Conservation (phyloP, 2,113 vertebrate species). For the Hirundichthys speculiger region DNA sequence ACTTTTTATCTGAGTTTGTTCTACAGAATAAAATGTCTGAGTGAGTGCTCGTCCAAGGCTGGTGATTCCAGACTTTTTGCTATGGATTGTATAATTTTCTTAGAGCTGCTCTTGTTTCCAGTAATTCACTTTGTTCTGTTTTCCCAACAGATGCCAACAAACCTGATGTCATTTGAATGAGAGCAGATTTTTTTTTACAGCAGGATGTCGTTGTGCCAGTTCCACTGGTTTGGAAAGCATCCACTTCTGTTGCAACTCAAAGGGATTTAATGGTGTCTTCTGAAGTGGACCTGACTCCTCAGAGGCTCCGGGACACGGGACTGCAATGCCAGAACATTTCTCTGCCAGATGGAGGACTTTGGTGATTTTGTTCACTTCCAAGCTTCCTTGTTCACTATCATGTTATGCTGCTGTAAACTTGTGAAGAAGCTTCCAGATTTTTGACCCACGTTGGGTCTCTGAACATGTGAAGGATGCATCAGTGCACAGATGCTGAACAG, state of each 20-base stretch:
- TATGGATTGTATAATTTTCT: no score
- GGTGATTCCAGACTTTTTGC: no score
- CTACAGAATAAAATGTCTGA: no score
- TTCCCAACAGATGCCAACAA: conserved; percentile 87
- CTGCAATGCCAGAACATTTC: conserved; percentile 7
- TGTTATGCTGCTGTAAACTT: conserved; percentile 47
- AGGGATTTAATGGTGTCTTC: conserved; percentile 1
- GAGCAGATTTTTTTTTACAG: conserved; percentile 34
- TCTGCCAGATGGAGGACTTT: conserved; percentile 10
- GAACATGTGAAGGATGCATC: conserved; percentile 21
- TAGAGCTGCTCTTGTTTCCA: not conserved
- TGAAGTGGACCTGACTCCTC: conserved; percentile 1
- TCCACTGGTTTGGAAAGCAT: conserved; percentile 22
- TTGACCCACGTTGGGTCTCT: conserved; percentile 62
- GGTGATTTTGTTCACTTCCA: conserved; percentile 15
- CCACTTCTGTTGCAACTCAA: not conserved
- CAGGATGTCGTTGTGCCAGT: conserved; percentile 82
- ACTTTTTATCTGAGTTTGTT: no score
- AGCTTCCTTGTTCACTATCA: conserved; percentile 30
- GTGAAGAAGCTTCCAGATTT: conserved; percentile 33
- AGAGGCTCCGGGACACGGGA: conserved; percentile 11
- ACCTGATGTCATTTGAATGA: conserved; percentile 96
- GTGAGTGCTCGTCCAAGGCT: no score
- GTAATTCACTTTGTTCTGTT: conserved; percentile 36
- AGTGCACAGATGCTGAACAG: conserved; percentile 17